Evolutionary conservation across 2,888 invertebrate genomes (phyloP), one percentile per base, ranked within the genome.

Genomic region (Lasioglossum calceatum): DNA sequence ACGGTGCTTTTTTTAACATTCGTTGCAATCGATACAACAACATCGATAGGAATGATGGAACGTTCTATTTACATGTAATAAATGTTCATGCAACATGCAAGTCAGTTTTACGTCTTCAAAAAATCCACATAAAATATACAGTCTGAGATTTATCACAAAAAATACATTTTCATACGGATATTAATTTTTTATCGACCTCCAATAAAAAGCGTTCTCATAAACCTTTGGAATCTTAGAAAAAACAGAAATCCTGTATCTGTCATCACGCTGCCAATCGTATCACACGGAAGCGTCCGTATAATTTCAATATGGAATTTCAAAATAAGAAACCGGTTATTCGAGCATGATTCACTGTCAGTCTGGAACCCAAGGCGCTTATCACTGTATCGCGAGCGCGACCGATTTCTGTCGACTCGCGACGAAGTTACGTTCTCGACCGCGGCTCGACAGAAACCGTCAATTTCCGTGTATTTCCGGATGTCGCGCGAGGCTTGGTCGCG

Each of bases 391-490:
- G 32, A 64, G 12, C 81, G 78, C 86, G 81, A 78, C 64, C 85
- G 75, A 80, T 58, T 58, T 58, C 58, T 58, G n/a, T n/a, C 58
- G 58, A 81, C 64, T 47, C 36, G 32, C n/a, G 44, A 42, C 27
- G 67, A 67, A 67, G 5, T n/a, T 0, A 16, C 19, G 32, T 42
- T 72, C 72, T 72, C 72, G 77, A 19, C 14, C 44, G 85, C 47
- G 12, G 2, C 77, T 84, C 86, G 86, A 81, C 72, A 71, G 76
- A 50, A 85, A 79, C 85, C 85, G 86, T 84, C 75, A 85, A 86
- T 85, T 86, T 86, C 85, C 86, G 86, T 71, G 27, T 44, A 73
- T 73, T 73, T 82, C 76, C 86, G 85, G 44, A 32, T 44, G 27
- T 58, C 50, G 78, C 72, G 54, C 58, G 71, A 86, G 54, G 75